A percentile compares a stretch with the other conserved stretches of the same genome.
These are phyloP conservation scores for Drosophila sordidula DNA, from an alignment of 2,888 invertebrate species.

Conservation along the genomic window DNA sequence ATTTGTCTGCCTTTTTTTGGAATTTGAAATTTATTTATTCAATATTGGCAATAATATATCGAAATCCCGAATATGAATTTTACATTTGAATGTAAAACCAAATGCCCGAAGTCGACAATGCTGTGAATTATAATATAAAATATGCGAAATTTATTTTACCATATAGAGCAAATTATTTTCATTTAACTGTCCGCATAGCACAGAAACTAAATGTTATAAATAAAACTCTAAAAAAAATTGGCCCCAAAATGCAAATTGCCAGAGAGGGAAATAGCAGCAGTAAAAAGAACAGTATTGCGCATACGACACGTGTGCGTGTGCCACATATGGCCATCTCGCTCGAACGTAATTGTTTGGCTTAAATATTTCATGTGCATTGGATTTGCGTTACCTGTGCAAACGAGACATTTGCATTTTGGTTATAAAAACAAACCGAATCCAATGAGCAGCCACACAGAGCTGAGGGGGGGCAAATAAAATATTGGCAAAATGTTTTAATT, in stretches of 20 bases:
- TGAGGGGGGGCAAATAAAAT: constrained; percentile 52
- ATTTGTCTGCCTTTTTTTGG: background rate
- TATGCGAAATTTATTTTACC: constrained; percentile 38
- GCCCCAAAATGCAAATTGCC: constrained; percentile 47
- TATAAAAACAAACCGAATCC: constrained; percentile 20
- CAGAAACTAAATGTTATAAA: constrained; percentile 14
- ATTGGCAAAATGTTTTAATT: constrained; percentile 79
- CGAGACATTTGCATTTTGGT: constrained; percentile 65
- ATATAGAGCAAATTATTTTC: constrained; percentile 52
- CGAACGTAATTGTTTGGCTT: constrained; percentile 68
- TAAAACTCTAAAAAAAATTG: constrained; percentile 18
- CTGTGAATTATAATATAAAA: constrained; percentile 36
- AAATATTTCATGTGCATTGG: constrained; percentile 68
- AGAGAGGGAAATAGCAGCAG: background rate
- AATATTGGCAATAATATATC: constrained; percentile 8
- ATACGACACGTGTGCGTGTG: constrained; percentile 31
- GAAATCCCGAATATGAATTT: constrained; percentile 26
- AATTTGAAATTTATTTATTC: constrained; percentile 2
- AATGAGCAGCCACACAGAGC: background rate
- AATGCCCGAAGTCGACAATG: constrained; percentile 21
- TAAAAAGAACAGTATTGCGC: constrained; percentile 34
- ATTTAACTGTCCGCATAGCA: constrained; percentile 28
- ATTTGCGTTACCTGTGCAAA: constrained; percentile 51
- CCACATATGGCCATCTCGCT: constrained; percentile 12
- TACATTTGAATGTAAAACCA: constrained; percentile 29